A percentile compares a stretch with the other conserved stretches of the same genome.
Conservation (phyloP, 2,888 invertebrate genomes). For the Lottia gigantea region DNA sequence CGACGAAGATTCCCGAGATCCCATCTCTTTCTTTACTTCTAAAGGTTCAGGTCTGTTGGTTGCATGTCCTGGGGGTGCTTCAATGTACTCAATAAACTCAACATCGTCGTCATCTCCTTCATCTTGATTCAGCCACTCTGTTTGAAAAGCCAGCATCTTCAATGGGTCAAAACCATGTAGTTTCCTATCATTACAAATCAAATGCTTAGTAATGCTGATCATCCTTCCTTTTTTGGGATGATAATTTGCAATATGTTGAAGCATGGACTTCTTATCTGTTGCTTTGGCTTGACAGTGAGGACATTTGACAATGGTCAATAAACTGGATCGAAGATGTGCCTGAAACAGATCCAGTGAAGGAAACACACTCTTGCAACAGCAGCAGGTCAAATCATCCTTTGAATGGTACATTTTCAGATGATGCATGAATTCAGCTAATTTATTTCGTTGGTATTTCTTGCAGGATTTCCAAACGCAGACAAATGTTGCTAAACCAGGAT, state of each 20-base stretch:
- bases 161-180: not conserved
- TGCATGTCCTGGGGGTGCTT: no score
- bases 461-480: not conserved
- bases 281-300: not conserved
- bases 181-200: not conserved
- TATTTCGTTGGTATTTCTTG: not conserved
- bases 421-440: not conserved
- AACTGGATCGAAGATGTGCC: not conserved
- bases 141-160: not conserved
- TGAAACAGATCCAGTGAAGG: not conserved
- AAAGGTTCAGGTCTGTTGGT: no score
- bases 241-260: not conserved
- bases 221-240: not conserved
- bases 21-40: no score
- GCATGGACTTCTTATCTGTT: not conserved
- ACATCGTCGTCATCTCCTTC: not conserved
- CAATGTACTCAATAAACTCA: no score
- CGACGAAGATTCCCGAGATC: no score
- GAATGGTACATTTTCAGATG: not conserved
- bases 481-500: not conserved
- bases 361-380: not conserved
- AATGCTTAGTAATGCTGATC: not conserved
- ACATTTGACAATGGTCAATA: not conserved
- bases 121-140: not conserved
- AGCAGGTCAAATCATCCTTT: not conserved